These are phyloP conservation scores for Erebia aethiops DNA, from an alignment of 2,888 invertebrate genomes.

Conservation along the genomic window DNA sequence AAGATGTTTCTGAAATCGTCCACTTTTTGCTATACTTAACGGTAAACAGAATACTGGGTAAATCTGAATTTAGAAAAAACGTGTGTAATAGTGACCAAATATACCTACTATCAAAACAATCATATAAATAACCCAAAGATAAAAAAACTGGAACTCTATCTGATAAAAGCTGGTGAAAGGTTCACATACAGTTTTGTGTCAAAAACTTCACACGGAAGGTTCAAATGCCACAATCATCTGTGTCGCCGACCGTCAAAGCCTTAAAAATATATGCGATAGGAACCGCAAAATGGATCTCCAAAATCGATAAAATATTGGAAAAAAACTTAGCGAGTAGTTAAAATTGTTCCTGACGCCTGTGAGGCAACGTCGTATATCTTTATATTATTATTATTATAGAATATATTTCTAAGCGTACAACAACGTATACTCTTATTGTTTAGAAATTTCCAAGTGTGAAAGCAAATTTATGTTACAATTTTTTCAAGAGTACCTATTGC, in stretches of 20 bases:
- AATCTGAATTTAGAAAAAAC: too few species aligned
- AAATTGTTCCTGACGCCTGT: conserved; percentile 82
- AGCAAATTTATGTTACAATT: too few species aligned
- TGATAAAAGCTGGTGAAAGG: too few species aligned
- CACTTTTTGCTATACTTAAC: too few species aligned
- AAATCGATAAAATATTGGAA: conserved; percentile 69
- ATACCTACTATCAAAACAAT: too few species aligned
- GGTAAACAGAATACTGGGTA: too few species aligned
- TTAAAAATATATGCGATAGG: conserved; percentile 74
- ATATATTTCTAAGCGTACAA: conserved; percentile 69
- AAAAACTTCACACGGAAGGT: not conserved
- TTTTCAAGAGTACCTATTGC: too few species aligned
- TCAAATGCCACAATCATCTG: conserved; percentile 32
- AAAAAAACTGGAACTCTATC: too few species aligned
- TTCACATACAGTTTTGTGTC: too few species aligned
- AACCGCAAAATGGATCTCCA: conserved; percentile 67
- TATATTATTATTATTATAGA: conserved; percentile 57
- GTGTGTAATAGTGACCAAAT: too few species aligned
- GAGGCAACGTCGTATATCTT: conserved; percentile 80
- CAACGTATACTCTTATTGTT: conserved; percentile 46
- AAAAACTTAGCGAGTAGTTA: conserved; percentile 74
- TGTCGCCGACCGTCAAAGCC: conserved; percentile 33
- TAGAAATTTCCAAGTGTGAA: conserved; percentile 11
- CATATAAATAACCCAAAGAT: too few species aligned
- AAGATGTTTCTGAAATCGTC: too few species aligned